Evolutionary conservation across 2,113 vertebrate species (phyloP).

Genomic region (Rhinolophus ferrumequinum): DNA sequence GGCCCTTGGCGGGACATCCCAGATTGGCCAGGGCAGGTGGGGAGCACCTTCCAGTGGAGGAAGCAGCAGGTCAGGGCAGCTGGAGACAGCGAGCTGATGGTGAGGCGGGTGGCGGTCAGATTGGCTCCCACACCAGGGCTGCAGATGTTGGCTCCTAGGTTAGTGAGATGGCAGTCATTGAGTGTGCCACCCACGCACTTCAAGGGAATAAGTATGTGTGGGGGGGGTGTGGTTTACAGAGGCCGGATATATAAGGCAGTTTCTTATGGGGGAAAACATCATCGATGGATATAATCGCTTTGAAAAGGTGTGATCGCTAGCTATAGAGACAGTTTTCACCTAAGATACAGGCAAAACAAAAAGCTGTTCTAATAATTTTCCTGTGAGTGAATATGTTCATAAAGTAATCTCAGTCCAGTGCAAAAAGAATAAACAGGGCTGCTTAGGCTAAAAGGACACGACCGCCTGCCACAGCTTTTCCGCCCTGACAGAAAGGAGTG

Average conservation of each 20-base stretch:
- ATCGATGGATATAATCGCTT: neutral
- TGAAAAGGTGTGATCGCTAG: neutral
- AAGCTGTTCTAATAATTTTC: neutral
- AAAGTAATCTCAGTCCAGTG: neutral
- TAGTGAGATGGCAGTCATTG: neutral
- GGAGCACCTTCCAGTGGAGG: neutral
- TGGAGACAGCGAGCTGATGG: neutral
- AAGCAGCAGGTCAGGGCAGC: neutral
- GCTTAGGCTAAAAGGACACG: neutral
- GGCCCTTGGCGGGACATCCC: rapidly evolving
- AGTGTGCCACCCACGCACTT: neutral
- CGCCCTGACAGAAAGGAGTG: neutral
- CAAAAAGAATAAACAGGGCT: neutral
- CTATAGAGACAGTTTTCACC: neutral
- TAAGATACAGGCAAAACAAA: neutral
- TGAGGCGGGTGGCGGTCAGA: rapidly evolving
- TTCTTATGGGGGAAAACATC: neutral
- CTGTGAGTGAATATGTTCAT: neutral
- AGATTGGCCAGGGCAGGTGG: neutral
- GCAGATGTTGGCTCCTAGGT: neutral
- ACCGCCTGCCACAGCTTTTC: neutral
- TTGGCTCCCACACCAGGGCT: neutral
- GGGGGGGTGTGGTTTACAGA: too few relatives aligned
- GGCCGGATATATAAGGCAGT: neutral
- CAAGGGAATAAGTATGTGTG: neutral